phyloP scores from a whole-genome alignment of 2,888 invertebrate species.

The Scrobipalpa costella region DNA sequence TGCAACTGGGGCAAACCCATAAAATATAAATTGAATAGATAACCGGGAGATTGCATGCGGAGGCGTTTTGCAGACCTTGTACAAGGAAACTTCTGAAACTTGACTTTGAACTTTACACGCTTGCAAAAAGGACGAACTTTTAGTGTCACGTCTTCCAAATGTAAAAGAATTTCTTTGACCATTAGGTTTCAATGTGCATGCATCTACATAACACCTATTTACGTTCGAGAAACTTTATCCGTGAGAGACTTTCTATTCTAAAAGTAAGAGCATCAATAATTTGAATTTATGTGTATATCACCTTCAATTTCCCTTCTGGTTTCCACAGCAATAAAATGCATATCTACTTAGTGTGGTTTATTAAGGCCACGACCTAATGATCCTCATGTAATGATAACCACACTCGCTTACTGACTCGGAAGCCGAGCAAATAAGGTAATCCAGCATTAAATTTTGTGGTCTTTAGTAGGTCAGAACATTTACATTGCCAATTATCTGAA shows the following conservation, averaged over 20 bases:
- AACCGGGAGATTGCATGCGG: conserved; percentile 54
- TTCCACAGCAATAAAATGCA: neutral
- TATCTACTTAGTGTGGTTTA: neutral
- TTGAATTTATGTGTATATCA: conserved; percentile 11
- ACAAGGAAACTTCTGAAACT: neutral
- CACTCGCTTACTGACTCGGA: neutral
- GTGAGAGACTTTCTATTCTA: neutral
- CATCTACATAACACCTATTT: neutral
- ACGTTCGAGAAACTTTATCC: neutral
- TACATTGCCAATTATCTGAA: neutral
- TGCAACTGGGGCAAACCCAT: conserved; percentile 63
- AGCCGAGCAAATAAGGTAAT: neutral
- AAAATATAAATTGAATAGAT: conserved; percentile 76
- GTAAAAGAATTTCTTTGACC: neutral
- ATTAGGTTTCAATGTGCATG: neutral
- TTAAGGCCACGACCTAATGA: conserved; percentile 5
- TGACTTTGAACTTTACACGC: neutral
- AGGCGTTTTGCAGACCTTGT: conserved; percentile 37
- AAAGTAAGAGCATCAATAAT: conserved; percentile 6
- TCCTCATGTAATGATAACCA: neutral
- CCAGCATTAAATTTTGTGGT: neutral
- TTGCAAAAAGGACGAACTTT: neutral
- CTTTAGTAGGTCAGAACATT: neutral
- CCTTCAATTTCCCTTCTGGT: neutral
- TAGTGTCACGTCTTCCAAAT: neutral